phyloP scores from a whole-genome alignment of 2,888 invertebrate genomes.

The Rhynchonema sp. region DNA sequence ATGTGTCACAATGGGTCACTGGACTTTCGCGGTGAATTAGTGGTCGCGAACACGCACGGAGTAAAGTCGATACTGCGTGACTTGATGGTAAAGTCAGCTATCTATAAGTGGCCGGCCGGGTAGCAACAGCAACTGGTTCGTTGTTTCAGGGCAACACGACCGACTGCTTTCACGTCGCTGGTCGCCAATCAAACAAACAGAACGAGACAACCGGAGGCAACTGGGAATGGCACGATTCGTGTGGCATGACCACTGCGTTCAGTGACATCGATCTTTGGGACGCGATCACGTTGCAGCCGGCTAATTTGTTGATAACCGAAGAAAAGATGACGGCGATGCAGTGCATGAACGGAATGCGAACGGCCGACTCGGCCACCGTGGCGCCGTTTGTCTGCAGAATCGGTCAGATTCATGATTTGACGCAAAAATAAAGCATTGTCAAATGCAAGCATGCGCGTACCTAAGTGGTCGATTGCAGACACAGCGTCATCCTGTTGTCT shows the following conservation, averaged over 20 bases:
- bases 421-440: too few species aligned
- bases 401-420: too few species aligned
- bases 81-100: neutral
- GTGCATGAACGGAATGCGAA: neutral
- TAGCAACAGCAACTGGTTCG: too few species aligned
- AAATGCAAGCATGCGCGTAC: too few species aligned
- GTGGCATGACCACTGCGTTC: neutral
- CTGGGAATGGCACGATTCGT: neutral
- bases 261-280: neutral
- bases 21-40: neutral
- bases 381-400: neutral
- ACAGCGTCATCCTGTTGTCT: too few species aligned
- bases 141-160: neutral
- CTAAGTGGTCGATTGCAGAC: too few species aligned
- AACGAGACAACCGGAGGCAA: neutral
- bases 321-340: neutral
- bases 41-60: neutral
- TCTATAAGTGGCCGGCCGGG: too few species aligned
- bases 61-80: neutral
- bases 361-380: neutral
- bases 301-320: neutral
- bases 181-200: neutral
- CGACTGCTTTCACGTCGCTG: neutral
- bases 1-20: neutral
- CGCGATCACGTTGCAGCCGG: neutral